These are phyloP conservation scores for Trachythela sp. DNA, from an alignment of 64 coral and sea anemone species.

Conservation along the genomic window DNA sequence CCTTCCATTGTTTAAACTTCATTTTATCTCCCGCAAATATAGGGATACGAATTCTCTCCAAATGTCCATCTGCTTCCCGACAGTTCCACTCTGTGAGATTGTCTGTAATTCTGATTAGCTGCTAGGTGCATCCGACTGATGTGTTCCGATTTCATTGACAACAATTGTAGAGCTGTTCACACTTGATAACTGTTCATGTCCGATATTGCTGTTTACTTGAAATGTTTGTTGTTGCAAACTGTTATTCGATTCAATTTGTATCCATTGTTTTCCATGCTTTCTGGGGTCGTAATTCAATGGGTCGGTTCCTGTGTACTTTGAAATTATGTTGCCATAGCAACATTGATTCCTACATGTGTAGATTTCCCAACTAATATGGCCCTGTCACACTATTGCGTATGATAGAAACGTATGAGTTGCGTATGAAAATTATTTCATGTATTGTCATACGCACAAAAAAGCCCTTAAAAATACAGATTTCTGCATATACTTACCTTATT, in stretches of 20 bases:
- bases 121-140: not conserved
- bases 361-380: not conserved
- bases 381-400: too few relatives aligned
- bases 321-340: not conserved
- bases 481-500: too few relatives aligned
- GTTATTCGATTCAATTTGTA: not conserved
- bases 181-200: not conserved
- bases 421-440: too few relatives aligned
- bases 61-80: not conserved
- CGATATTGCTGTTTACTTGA: not conserved
- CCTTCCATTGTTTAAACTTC: too few relatives aligned
- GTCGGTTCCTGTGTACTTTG: not conserved
- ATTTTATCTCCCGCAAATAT: too few relatives aligned
- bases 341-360: not conserved
- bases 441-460: too few relatives aligned
- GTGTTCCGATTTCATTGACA: not conserved
- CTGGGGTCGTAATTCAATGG: not conserved
- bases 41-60: constrained; percentile 26
- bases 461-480: too few relatives aligned
- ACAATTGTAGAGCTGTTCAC: not conserved
- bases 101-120: not conserved
- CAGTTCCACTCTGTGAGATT: not conserved
- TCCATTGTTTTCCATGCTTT: not conserved
- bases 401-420: too few relatives aligned
- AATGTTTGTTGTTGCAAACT: not conserved